phyloP scores from a whole-genome alignment of 2,888 invertebrate species.

The Thereva nobilitata region DNA sequence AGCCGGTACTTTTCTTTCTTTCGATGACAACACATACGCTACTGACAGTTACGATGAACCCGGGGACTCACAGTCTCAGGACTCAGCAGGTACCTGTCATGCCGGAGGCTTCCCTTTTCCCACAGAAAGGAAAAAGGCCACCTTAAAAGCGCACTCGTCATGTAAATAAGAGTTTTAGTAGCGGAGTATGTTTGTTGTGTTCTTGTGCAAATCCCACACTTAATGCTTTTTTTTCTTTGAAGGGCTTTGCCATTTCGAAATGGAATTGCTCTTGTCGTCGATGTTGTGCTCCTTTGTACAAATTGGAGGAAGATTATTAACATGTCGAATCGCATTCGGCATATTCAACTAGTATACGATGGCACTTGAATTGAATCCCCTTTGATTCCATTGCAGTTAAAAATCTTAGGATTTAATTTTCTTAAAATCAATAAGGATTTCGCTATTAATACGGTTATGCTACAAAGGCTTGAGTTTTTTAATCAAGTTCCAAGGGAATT shows the following conservation, averaged over 20 bases:
- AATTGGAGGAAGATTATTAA: too few relatives aligned
- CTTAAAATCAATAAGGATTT: too few relatives aligned
- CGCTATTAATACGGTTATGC: too few relatives aligned
- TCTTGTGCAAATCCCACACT: conserved; percentile 19
- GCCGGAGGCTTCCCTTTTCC: conserved; percentile 9
- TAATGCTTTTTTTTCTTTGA: conserved; percentile 24
- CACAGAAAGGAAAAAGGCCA: conserved; percentile 20
- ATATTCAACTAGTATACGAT: too few relatives aligned
- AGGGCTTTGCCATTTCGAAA: conserved; percentile 9
- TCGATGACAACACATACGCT: conserved; percentile 16
- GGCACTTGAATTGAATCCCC: too few relatives aligned
- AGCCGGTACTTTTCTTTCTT: conserved; percentile 21
- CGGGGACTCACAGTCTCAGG: background rate
- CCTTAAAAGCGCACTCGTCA: conserved; percentile 29
- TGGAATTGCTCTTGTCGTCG: conserved; percentile 3
- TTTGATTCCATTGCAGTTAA: too few relatives aligned
- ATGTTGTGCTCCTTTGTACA: too few relatives aligned
- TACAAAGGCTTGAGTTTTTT: too few relatives aligned
- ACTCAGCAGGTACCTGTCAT: conserved; percentile 7
- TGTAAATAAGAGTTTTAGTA: conserved; percentile 28
- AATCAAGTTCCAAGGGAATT: too few relatives aligned
- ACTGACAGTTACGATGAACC: background rate
- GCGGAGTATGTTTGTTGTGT: conserved; percentile 22
- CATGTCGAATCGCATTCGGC: too few relatives aligned
- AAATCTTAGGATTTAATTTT: too few relatives aligned